phyloP scores from a whole-genome alignment of 2,113 vertebrate genomes.

The Pan paniscus region DNA sequence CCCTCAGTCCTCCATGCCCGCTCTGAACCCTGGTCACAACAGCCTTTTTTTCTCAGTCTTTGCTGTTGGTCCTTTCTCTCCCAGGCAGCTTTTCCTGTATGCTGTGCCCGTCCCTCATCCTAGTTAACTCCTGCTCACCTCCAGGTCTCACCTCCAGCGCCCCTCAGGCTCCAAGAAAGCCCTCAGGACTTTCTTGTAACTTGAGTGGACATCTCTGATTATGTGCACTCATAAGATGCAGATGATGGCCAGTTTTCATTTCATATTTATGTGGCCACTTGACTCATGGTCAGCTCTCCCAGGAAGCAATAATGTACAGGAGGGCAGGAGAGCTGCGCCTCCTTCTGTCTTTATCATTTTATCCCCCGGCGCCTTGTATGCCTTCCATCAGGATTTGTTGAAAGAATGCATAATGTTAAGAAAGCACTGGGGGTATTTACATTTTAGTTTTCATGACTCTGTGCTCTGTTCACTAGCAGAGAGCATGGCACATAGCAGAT shows the following conservation, averaged over 20 bases:
- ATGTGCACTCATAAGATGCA: rapidly evolving
- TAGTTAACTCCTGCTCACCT: background rate
- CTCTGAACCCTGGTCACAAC: background rate
- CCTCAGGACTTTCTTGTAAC: too few relatives aligned
- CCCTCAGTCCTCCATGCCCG: rapidly evolving
- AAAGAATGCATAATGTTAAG: background rate
- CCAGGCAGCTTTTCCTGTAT: too few relatives aligned
- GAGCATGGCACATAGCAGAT: background rate
- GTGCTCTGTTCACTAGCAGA: too few relatives aligned
- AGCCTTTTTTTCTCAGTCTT: too few relatives aligned
- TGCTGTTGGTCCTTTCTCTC: too few relatives aligned
- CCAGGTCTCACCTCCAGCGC: background rate
- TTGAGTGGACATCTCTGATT: rapidly evolving
- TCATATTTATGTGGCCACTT: background rate
- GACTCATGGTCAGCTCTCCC: rapidly evolving
- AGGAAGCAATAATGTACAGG: rapidly evolving
- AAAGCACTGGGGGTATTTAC: rapidly evolving
- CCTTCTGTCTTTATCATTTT: too few relatives aligned
- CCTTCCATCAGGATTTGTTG: background rate
- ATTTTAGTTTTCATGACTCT: background rate
- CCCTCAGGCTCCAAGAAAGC: background rate
- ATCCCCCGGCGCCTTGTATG: rapidly evolving
- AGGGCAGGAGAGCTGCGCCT: background rate
- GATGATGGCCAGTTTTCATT: rapidly evolving
- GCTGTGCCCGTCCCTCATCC: rapidly evolving